These are phyloP conservation scores for Pristionchus pacificus DNA, from an alignment of 1,140 invertebrate genomes.

Conservation along the genomic window DNA sequence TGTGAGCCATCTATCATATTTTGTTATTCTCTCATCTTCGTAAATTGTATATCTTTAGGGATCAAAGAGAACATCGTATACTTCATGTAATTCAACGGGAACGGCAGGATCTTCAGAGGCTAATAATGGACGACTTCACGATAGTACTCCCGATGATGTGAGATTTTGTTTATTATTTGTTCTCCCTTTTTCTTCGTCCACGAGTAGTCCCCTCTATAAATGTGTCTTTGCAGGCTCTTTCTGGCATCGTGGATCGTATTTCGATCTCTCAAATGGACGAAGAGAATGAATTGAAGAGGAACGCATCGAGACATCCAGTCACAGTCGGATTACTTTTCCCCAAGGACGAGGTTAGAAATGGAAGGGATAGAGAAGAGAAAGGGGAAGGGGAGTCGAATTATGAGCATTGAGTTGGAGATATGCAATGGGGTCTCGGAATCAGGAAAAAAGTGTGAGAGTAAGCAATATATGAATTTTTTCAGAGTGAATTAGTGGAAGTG, in stretches of 20 bases:
- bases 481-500: constrained; percentile 31
- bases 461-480: constrained; percentile 11
- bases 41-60: not conserved
- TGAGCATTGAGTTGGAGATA: constrained; percentile 3
- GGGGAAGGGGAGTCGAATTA: not conserved
- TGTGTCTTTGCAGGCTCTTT: constrained; percentile 10
- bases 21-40: not conserved
- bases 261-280: constrained; percentile 18
- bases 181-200: constrained; percentile 8
- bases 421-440: constrained; percentile 1
- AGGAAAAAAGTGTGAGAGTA: not conserved
- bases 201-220: constrained; percentile 14
- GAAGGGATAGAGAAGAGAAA: too few species aligned
- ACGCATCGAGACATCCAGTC: constrained; percentile 4
- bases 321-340: constrained; percentile 14
- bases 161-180: constrained; percentile 1
- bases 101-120: constrained; percentile 22
- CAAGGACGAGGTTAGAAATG: constrained; percentile 1
- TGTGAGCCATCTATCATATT: not conserved
- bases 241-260: constrained; percentile 16
- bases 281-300: constrained; percentile 8
- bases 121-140: constrained; percentile 19
- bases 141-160: constrained; percentile 16
- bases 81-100: constrained; percentile 12
- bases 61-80: constrained; percentile 15